phyloP scores from a whole-genome alignment of 2,888 invertebrate genomes.

The Leptinotarsa juncta region DNA sequence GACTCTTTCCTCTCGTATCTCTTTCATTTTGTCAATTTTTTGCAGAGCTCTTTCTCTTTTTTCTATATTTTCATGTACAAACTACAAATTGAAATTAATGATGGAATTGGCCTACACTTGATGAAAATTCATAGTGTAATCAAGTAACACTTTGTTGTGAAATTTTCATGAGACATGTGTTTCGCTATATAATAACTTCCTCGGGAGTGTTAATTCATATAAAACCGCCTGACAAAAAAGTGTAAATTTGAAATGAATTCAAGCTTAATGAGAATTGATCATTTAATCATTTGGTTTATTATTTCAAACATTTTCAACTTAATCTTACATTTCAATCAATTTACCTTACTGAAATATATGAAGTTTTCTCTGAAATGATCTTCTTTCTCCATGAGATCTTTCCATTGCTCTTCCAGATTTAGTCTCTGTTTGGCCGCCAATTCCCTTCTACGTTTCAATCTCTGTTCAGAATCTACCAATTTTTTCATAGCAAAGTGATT shows the following conservation, averaged over 20 bases:
- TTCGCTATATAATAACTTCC: too few relatives aligned
- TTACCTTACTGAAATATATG: slow-evolving; percentile 42
- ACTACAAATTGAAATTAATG: slow-evolving; percentile 32
- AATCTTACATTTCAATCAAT: not conserved
- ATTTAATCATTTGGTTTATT: too few relatives aligned
- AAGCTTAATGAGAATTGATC: too few relatives aligned
- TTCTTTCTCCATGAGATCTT: slow-evolving; percentile 41
- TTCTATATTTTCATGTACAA: slow-evolving; percentile 46
- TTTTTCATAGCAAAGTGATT: slow-evolving; percentile 38
- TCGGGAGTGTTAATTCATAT: too few relatives aligned
- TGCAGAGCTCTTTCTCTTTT: slow-evolving; percentile 38
- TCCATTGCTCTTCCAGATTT: slow-evolving; percentile 42
- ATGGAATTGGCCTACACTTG: too few relatives aligned
- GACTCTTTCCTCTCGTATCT: not conserved
- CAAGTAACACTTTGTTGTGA: too few relatives aligned
- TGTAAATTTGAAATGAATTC: too few relatives aligned
- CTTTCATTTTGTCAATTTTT: slow-evolving; percentile 28
- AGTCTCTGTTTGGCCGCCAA: slow-evolving; percentile 29
- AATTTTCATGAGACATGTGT: too few relatives aligned
- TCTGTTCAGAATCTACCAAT: slow-evolving; percentile 33
- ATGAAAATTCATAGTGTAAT: too few relatives aligned
- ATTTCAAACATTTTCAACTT: too few relatives aligned
- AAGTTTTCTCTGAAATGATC: slow-evolving; percentile 39
- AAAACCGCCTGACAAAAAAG: too few relatives aligned
- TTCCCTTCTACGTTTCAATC: slow-evolving; percentile 34